Evolutionary conservation across 1,140 invertebrate species (phyloP), one percentile per base, ranked within the genome.

Genomic region (Trichogramma pretiosum): DNA sequence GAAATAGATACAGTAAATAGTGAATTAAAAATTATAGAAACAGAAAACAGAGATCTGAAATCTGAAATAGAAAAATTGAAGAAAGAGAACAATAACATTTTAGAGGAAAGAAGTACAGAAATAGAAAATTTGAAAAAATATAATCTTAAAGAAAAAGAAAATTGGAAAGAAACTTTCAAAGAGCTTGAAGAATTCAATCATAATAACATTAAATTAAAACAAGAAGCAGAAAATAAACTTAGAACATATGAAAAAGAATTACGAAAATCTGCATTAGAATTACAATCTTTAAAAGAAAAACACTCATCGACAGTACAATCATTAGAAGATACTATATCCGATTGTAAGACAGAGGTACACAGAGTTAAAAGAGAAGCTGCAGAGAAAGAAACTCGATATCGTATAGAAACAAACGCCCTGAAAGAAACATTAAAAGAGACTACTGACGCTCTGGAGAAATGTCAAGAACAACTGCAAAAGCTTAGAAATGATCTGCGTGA

Each of bases 401-500:
- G 61, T 46, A 64, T 67, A 17, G 66, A 67, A 44, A n/a, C 58
- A 1, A 57, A 55, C 24, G 44, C 63, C 5, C 38, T 64, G 28
- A 68, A 64, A 30, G 58, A 52, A 13, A 59, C 55, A 0, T 52
- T 68, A 9, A 64, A 58, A 40, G 64, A 67, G 19, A 60, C 60
- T 0, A 64, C 63, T 0, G 52, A 59, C 22, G 60, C 62, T 16
- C 46, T 66, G 11, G 63, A 66, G 50, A 52, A 58, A 3, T 65
- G 64, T 41, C 67, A 67, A 26, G 21, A 34, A 0, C 63, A 67
- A 23, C 44, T 67, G 3, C 64, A 65, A 36, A 69, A 63, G 28
- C 56, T 48, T 28, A 49, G 62, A 14, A 41, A 32, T 7, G 62
- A 66, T 24, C 18, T 67, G 0, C 53, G 61, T 18, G 62, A 66